Evolutionary conservation across 2,888 invertebrate species (phyloP).

Genomic region (Miltochrista miniata): DNA sequence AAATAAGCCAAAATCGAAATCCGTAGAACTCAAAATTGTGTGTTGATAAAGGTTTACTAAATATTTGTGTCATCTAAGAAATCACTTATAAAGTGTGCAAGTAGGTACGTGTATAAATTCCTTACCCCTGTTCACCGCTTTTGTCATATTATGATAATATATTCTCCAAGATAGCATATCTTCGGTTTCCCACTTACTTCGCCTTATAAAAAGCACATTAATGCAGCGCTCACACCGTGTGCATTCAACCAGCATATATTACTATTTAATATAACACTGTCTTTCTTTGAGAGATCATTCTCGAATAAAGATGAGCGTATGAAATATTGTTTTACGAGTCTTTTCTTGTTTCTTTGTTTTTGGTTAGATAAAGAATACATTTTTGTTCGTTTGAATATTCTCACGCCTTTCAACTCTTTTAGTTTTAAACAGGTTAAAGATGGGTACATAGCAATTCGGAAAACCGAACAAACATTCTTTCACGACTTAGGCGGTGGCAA

Average conservation of each 20-base stretch:
- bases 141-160: slow-evolving; percentile 1
- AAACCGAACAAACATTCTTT: no score
- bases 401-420: no score
- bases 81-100: neutral
- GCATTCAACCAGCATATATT: slow-evolving; percentile 1
- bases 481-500: no score
- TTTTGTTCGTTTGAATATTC: no score
- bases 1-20: no score
- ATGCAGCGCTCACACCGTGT: neutral
- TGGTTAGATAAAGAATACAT: neutral
- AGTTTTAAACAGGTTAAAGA: no score
- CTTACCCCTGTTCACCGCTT: neutral
- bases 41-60: no score
- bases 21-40: no score
- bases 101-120: neutral
- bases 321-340: neutral
- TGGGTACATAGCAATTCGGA: no score
- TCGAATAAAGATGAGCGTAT: neutral
- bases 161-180: neutral
- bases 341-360: neutral
- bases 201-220: slow-evolving; percentile 6
- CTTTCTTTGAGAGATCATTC: neutral
- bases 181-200: neutral
- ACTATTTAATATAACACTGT: neutral
- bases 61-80: neutral